Percentiles rank a stretch among this genome's conserved stretches.
phyloP scores from a whole-genome alignment of 1,140 invertebrate species.

The Tetramorium parvispinum region DNA sequence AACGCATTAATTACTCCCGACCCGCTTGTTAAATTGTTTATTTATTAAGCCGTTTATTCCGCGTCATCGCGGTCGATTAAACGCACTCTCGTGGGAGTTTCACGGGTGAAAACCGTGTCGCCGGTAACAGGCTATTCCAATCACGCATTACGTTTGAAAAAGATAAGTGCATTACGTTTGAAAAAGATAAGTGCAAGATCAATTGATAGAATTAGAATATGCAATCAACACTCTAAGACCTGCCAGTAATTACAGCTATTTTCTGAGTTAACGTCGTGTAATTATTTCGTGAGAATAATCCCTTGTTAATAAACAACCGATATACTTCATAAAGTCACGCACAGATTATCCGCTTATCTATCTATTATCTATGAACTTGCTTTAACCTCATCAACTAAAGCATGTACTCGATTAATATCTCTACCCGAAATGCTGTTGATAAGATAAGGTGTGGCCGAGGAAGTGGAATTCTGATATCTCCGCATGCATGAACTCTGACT shows the following conservation, averaged over 20 bases:
- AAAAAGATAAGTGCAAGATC: conserved; percentile 13
- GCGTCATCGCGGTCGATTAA: conserved; percentile 54
- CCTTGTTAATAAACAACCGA: conserved; percentile 18
- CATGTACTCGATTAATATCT: conserved; percentile 68
- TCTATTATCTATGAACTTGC: conserved; percentile 47
- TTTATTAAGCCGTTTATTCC: conserved; percentile 57
- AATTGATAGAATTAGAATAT: neutral
- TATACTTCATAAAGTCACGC: conserved; percentile 16
- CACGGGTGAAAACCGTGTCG: conserved; percentile 9
- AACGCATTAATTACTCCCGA: conserved; percentile 60
- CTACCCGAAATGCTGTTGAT: conserved; percentile 58
- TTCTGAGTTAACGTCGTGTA: conserved; percentile 13
- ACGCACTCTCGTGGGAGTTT: conserved; percentile 31
- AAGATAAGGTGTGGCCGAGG: conserved; percentile 63
- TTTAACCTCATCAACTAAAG: conserved; percentile 62
- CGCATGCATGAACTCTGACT: conserved; percentile 41
- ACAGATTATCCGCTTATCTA: conserved; percentile 1
- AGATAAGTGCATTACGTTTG: conserved; percentile 5
- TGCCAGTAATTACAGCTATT: neutral
- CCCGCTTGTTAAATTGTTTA: conserved; percentile 49
- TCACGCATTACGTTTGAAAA: conserved; percentile 15
- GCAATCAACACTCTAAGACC: neutral
- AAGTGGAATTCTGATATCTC: conserved; percentile 44
- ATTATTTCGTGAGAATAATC: conserved; percentile 23
- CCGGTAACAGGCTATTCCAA: neutral